phyloP scores from a whole-genome alignment of 2,113 vertebrate genomes.

The Solea solea region DNA sequence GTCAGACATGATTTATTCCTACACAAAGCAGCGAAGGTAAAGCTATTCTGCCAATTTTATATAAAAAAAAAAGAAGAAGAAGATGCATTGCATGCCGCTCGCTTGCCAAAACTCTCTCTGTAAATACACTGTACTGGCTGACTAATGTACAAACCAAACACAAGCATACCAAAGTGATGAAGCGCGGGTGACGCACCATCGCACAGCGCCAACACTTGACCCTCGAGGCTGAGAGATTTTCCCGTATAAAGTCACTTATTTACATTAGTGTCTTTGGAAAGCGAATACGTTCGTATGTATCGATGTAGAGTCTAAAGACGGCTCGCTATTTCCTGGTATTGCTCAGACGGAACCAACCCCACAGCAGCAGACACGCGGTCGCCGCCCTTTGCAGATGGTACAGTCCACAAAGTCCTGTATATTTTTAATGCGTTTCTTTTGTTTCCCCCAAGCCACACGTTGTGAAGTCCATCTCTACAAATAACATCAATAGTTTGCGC shows the following conservation, averaged over 20 bases:
- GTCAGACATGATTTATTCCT: background rate
- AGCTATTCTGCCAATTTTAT: background rate
- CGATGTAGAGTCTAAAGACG: too few species aligned
- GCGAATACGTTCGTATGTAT: too few species aligned
- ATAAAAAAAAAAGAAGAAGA: background rate
- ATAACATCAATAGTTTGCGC: too few species aligned
- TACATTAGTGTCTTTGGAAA: too few species aligned
- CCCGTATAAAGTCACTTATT: constrained; percentile 14
- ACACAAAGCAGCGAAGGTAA: background rate
- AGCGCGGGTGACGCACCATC: constrained; percentile 29
- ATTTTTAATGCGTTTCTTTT: too few species aligned
- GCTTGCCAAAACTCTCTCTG: constrained; percentile 31
- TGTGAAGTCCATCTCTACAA: too few species aligned
- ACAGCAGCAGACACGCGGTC: too few species aligned
- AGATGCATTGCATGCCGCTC: background rate
- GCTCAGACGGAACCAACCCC: too few species aligned
- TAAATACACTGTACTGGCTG: constrained; percentile 45
- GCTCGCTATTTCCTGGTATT: too few species aligned
- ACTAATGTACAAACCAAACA: constrained; percentile 53
- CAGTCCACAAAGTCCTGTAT: too few species aligned
- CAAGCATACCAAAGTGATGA: constrained; percentile 55
- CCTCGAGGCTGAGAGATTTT: constrained; percentile 4
- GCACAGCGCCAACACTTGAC: constrained; percentile 9
- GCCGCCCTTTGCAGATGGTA: too few species aligned
- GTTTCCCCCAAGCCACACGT: too few species aligned